phyloP scores from a whole-genome alignment of 2,888 invertebrate genomes.

The Molorchus minor region DNA sequence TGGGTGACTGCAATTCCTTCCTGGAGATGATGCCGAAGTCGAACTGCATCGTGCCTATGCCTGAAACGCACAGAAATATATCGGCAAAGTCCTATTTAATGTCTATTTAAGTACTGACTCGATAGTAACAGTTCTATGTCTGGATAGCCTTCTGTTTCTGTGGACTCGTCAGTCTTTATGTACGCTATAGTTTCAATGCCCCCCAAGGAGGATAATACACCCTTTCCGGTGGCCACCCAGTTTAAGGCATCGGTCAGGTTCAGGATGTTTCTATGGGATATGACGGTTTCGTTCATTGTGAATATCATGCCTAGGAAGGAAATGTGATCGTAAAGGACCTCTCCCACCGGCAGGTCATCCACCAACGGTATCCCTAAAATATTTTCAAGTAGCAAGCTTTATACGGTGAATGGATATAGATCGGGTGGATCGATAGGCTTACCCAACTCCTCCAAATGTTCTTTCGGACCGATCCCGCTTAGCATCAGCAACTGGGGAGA shows the following conservation, averaged over 20 bases:
- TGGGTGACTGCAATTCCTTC: slow-evolving; percentile 23
- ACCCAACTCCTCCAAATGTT: slow-evolving; percentile 67
- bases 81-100: not conserved
- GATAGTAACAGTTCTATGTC: slow-evolving; percentile 72
- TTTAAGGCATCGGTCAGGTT: slow-evolving; percentile 16
- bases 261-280: slow-evolving; percentile 52
- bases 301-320: slow-evolving; percentile 69
- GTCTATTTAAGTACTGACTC: slow-evolving; percentile 21
- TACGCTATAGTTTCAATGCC: slow-evolving; percentile 67
- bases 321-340: slow-evolving; percentile 74
- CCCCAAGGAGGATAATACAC: slow-evolving; percentile 67
- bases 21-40: slow-evolving; percentile 29
- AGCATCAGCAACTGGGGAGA: slow-evolving; percentile 80
- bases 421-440: not conserved
- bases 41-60: slow-evolving; percentile 62
- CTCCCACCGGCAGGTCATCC: slow-evolving; percentile 72
- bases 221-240: slow-evolving; percentile 49
- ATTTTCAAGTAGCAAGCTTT: not conserved
- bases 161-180: slow-evolving; percentile 66
- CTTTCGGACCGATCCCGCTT: slow-evolving; percentile 72
- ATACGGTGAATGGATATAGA: not conserved
- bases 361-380: slow-evolving; percentile 66
- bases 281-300: slow-evolving; percentile 62
- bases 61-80: slow-evolving; percentile 35
- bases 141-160: slow-evolving; percentile 65